Evolutionary conservation across 2,797 vertebrate species (phyloP).

Genomic region (Manis javanica): DNA sequence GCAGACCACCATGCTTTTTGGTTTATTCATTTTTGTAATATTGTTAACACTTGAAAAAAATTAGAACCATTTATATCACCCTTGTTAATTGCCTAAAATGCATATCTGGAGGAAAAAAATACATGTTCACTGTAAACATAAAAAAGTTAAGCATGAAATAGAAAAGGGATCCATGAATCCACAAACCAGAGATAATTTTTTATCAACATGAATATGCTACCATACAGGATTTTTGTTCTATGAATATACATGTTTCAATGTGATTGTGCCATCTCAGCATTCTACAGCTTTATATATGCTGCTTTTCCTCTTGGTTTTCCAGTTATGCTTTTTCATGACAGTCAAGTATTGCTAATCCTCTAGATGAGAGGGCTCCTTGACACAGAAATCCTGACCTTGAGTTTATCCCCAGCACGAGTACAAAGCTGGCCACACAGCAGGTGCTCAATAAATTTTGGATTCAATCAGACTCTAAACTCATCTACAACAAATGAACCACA

Average conservation of each 20-base stretch:
- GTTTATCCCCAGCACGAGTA: background rate
- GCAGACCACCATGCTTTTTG: background rate
- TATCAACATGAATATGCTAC: background rate
- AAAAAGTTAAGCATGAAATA: background rate
- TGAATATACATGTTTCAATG: background rate
- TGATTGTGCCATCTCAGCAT: background rate
- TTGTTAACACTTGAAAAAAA: background rate
- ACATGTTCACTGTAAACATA: background rate
- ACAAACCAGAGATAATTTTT: background rate
- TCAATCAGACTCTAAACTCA: background rate
- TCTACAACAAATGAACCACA: background rate
- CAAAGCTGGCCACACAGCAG: background rate
- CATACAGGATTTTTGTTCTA: background rate
- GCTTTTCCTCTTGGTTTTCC: background rate
- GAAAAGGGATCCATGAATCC: background rate
- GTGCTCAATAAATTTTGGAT: background rate
- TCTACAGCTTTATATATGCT: background rate
- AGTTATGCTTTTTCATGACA: background rate
- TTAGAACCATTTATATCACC: background rate
- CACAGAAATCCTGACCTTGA: background rate
- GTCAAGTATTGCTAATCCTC: background rate
- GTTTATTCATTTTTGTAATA: background rate
- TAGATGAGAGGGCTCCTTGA: background rate
- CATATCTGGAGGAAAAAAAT: background rate
- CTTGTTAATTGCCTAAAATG: background rate